Evolutionary conservation across 2,113 vertebrate genomes (phyloP), one percentile per base, ranked within the genome.

Genomic region (Elgaria multicarinata): DNA sequence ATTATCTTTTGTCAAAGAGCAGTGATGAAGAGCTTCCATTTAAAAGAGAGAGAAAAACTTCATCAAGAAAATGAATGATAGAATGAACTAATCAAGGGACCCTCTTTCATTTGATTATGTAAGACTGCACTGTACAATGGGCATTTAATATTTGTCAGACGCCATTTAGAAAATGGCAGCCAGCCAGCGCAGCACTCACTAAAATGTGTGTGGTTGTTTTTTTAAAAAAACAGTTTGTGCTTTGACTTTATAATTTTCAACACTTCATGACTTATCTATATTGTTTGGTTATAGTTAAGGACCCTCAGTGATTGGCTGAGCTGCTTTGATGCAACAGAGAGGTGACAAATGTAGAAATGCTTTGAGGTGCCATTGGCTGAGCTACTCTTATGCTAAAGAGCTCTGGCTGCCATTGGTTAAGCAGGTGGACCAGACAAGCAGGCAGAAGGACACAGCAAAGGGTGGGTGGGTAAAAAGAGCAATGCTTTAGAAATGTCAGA

Each of bases 1-100:
- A 92, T 89, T 89, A 86, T 72, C 4, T 1, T 0, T n/a, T 85
- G 58, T 22, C 82, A 87, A 80, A 90, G 88, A 90, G 39, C 84
- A 80, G 87, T 18, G 3, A 90, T 0, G 1, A 87, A 2, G 18
- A n/a, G 33, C 20, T 55, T 39, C 74, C 79, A 79, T 84, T 28
- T n/a, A 76, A 84, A 90, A 1, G 20, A 66, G 9, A 75, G 0
- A 76, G 26, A 88, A 69, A 87, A 90, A 79, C 4, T 18, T 90
- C 31, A 82, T 90, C 72, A 89, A 84, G 36, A 88, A 77, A 77
- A 53, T 13, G 36, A 1, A 2, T 33, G 62, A 77, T 8, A 33
- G 0, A 0, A 78, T 31, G 3, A 72, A 20, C 4, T 89, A 89
- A 93, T 93, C 5, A 91, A 53, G 89, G 46, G 55, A 28, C 53